phyloP scores from a whole-genome alignment of 2,113 vertebrate species.

The Syngnathus typhle region DNA sequence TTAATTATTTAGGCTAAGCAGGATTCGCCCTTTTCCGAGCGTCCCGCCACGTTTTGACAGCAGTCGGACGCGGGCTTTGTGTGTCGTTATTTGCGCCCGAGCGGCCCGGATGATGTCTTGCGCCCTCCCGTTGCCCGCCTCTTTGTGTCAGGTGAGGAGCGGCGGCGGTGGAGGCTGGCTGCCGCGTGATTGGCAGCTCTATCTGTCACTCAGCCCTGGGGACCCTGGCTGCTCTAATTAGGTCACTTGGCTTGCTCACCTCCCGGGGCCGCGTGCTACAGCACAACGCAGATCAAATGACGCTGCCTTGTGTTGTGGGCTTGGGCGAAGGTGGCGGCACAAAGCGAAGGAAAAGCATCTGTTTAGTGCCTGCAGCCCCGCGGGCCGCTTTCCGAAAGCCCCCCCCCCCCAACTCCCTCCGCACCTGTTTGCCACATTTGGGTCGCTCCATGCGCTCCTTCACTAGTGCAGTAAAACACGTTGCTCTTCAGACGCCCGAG shows the following conservation, averaged over 20 bases:
- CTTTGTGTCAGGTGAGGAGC: constrained; percentile 66
- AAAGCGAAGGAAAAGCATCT: constrained; percentile 61
- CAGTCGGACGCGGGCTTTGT: constrained; percentile 38
- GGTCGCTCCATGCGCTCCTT: constrained; percentile 22
- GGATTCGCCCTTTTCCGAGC: constrained; percentile 37
- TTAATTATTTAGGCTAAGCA: constrained; percentile 69
- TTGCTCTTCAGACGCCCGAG: constrained; percentile 52
- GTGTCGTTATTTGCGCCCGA: constrained; percentile 28
- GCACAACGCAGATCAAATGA: constrained; percentile 66
- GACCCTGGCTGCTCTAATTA: constrained; percentile 69
- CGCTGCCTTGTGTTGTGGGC: constrained; percentile 59
- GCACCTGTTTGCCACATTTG: constrained; percentile 62
- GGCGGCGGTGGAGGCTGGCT: constrained; percentile 50
- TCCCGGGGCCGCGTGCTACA: constrained; percentile 62
- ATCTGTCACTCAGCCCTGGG: constrained; percentile 71
- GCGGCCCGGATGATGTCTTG: constrained; percentile 31
- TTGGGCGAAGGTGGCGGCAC: constrained; percentile 63
- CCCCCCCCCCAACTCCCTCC: constrained; percentile 7
- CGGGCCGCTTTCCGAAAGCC: constrained; percentile 20
- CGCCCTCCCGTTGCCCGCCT: constrained; percentile 23
- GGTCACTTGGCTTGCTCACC: constrained; percentile 67
- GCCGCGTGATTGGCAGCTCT: constrained; percentile 68
- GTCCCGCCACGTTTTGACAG: constrained; percentile 39
- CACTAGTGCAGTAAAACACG: constrained; percentile 44
- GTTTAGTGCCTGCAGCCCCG: constrained; percentile 54